Evolutionary conservation across 2,113 vertebrate genomes (phyloP).

Genomic region (rabbit (Oryctolagus cuniculus)): mOryCun1.1 NC_091443.1:37547501-37548000

Average conservation of each 20-base stretch:
- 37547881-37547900: not conserved
- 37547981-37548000: not conserved
- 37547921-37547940: not conserved
- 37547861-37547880: not conserved
- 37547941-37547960: not conserved
- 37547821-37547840: not conserved
- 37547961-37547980: not conserved
- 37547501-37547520: slow-evolving; percentile 72
- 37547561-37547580: slow-evolving; percentile 54
- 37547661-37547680: not conserved
- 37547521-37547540: slow-evolving; percentile 77
- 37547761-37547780: not conserved
- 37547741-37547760: not conserved
- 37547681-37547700: not conserved
- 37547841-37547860: not conserved
- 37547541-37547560: slow-evolving; percentile 53
- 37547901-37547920: not conserved
- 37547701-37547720: not conserved
- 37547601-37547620: not conserved
- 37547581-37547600: not conserved
- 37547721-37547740: not conserved
- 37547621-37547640: not conserved
- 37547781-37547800: not conserved
- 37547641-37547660: not conserved
- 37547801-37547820: not conserved